Evolutionary conservation across 2,797 vertebrate species (phyloP).

Genomic region (Spondyliosoma cantharus): DNA sequence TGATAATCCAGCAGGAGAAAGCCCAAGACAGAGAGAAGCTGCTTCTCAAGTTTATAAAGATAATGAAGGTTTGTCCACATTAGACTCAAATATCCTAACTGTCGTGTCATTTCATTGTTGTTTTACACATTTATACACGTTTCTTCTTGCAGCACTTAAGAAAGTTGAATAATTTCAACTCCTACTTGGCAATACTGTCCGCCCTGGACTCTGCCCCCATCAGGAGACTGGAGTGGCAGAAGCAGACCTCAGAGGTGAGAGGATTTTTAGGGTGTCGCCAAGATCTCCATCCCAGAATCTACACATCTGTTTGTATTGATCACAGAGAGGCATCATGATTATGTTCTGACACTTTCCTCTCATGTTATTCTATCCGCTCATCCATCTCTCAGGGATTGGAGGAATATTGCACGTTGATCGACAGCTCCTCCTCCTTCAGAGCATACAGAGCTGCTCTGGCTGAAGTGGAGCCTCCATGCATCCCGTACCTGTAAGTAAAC

Average conservation of each 20-base stretch:
- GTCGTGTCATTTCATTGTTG: background rate
- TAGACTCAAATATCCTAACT: background rate
- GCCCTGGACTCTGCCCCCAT: slow-evolving; percentile 98
- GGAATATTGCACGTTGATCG: slow-evolving; percentile 97
- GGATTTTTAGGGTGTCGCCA: background rate
- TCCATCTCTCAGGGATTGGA: slow-evolving; percentile 89
- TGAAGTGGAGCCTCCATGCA: slow-evolving; percentile 97
- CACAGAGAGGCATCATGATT: background rate
- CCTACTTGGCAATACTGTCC: slow-evolving; percentile 97
- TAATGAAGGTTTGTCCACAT: slow-evolving; percentile 92
- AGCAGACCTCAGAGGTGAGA: slow-evolving; percentile 97
- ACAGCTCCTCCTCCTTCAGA: slow-evolving; percentile 98
- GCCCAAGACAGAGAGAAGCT: slow-evolving; percentile 97
- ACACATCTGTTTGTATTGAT: background rate
- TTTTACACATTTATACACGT: background rate
- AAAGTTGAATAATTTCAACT: slow-evolving; percentile 99
- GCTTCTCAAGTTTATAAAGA: slow-evolving; percentile 99
- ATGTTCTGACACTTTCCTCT: background rate
- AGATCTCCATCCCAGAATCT: background rate
- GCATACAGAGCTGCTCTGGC: slow-evolving; percentile 95
- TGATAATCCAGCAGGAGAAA: slow-evolving; percentile 99
- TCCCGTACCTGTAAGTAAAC: slow-evolving; percentile 94
- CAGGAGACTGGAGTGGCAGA: slow-evolving; percentile 98
- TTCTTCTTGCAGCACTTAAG: slow-evolving; percentile 90
- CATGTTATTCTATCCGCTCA: background rate